phyloP scores from a whole-genome alignment of 2,113 vertebrate genomes.

The Onychostoma macrolepis region DNA sequence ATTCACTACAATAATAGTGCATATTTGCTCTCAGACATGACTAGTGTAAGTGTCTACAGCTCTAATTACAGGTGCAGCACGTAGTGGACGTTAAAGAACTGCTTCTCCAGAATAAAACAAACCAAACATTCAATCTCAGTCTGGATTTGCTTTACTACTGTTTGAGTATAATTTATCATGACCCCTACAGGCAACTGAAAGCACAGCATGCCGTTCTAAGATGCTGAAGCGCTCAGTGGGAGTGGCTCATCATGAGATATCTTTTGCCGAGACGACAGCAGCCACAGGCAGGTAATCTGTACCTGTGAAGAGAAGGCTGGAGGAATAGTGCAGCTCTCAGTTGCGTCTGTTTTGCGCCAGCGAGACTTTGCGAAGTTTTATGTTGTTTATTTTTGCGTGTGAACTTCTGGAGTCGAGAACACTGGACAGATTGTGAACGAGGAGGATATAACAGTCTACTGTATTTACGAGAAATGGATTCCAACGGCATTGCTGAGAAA shows the following conservation, averaged over 20 bases:
- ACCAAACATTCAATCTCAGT: neutral
- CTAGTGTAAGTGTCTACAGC: neutral
- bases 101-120: neutral
- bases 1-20: neutral
- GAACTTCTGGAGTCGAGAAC: neutral
- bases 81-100: neutral
- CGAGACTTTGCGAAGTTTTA: neutral
- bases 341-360: neutral
- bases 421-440: constrained; percentile 22
- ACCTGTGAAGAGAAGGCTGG: neutral
- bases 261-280: neutral
- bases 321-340: neutral
- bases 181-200: constrained; percentile 3
- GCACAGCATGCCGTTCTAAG: neutral
- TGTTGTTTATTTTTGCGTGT: constrained; percentile 37
- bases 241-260: constrained; percentile 25
- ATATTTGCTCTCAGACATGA: neutral
- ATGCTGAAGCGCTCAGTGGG: constrained; percentile 32
- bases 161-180: neutral
- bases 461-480: constrained; percentile 62
- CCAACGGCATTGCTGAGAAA: constrained; percentile 63
- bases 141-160: neutral
- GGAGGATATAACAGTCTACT: neutral
- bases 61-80: neutral
- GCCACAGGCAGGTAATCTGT: neutral